phyloP scores from a whole-genome alignment of 2,113 vertebrate species.

The Pungitius pungitius region DNA sequence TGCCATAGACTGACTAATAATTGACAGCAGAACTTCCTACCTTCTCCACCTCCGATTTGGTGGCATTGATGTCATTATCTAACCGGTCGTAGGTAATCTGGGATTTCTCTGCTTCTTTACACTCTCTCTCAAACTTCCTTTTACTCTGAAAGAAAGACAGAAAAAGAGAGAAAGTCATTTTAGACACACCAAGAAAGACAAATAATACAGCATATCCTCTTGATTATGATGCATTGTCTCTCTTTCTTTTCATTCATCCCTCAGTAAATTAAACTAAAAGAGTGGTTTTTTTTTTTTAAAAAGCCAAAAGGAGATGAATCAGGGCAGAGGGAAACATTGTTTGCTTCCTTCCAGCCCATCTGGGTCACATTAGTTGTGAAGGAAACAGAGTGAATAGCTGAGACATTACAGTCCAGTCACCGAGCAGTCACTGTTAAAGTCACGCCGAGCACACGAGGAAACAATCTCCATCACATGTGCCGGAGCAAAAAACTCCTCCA shows the following conservation, averaged over 20 bases:
- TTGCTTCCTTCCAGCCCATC: slow-evolving; percentile 75
- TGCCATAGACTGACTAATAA: background rate
- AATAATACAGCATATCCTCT: background rate
- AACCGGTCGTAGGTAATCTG: slow-evolving; percentile 91
- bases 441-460: slow-evolving; percentile 53
- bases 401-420: slow-evolving; percentile 71
- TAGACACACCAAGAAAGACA: background rate
- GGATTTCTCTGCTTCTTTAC: slow-evolving; percentile 94
- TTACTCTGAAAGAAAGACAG: slow-evolving; percentile 85
- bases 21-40: slow-evolving; percentile 70
- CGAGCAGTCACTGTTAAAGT: slow-evolving; percentile 54
- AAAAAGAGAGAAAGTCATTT: background rate
- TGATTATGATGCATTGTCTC: background rate
- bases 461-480: slow-evolving; percentile 6
- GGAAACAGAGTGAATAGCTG: slow-evolving; percentile 71
- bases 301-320: slow-evolving; percentile 44
- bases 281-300: slow-evolving; percentile 5
- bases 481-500: background rate
- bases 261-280: slow-evolving; percentile 6
- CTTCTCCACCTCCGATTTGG: slow-evolving; percentile 99
- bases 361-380: slow-evolving; percentile 74
- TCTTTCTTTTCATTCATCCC: background rate
- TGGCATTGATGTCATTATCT: slow-evolving; percentile 96
- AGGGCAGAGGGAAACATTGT: slow-evolving; percentile 46
- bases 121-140: slow-evolving; percentile 98